A percentile compares a stretch with the other conserved stretches of the same genome.
phyloP scores from a whole-genome alignment of 1,140 invertebrate species.

The Marisa cornuarietis region DNA sequence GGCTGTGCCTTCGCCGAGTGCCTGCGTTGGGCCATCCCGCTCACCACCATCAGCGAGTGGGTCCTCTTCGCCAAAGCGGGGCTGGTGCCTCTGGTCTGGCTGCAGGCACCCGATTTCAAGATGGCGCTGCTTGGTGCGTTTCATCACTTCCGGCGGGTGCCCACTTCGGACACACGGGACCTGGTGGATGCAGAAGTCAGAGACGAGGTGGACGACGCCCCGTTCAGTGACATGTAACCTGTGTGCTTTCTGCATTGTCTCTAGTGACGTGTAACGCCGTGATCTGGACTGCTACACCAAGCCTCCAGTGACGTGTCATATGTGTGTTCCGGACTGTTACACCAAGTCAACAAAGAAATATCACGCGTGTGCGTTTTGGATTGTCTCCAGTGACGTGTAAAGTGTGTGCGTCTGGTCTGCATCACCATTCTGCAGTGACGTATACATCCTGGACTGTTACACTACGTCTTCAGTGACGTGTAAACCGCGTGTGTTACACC shows the following conservation, averaged over 20 bases:
- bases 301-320: too few species aligned
- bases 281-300: too few species aligned
- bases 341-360: too few species aligned
- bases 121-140: conserved; percentile 20
- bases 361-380: too few species aligned
- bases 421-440: too few species aligned
- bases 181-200: conserved; percentile 20
- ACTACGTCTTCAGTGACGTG: too few species aligned
- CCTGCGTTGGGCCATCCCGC: conserved; percentile 29
- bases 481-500: too few species aligned
- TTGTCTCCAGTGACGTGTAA: too few species aligned
- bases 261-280: too few species aligned
- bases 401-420: too few species aligned
- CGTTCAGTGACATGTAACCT: conserved; percentile 31
- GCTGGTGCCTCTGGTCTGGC: conserved; percentile 28
- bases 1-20: conserved; percentile 21
- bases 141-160: conserved; percentile 31
- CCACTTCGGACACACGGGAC: conserved; percentile 30
- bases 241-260: neutral
- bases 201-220: conserved; percentile 25
- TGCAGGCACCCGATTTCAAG: conserved; percentile 27
- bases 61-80: conserved; percentile 38
- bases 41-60: conserved; percentile 36
- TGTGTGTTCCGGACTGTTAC: too few species aligned
- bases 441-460: too few species aligned